Conservation (phyloP, 2,113 vertebrate species). For the Prionailurus bengalensis region DNA sequence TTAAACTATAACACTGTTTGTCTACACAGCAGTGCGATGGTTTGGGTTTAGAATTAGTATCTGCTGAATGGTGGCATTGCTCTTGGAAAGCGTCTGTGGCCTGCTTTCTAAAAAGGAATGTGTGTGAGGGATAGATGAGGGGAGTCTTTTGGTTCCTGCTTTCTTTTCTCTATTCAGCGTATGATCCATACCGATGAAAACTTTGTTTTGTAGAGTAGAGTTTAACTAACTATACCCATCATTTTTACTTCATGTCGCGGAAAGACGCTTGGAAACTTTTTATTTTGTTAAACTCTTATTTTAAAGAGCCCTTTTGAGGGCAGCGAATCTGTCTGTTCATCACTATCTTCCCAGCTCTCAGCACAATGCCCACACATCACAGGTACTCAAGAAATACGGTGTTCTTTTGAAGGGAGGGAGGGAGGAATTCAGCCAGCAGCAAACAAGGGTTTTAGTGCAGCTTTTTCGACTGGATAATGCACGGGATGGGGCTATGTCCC, state of each 20-base stretch:
- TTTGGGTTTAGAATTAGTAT: background rate
- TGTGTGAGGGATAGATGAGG: background rate
- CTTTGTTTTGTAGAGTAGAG: background rate
- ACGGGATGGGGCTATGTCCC: background rate
- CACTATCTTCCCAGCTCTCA: no score
- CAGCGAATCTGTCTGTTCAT: background rate
- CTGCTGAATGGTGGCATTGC: background rate
- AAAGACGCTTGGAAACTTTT: conserved; percentile 4
- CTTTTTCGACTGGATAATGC: background rate
- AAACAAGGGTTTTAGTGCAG: background rate
- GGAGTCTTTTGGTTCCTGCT: background rate
- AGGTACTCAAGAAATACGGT: background rate
- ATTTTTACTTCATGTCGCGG: conserved; percentile 2
- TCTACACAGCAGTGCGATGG: background rate
- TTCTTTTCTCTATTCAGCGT: background rate
- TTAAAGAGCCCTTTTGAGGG: background rate
- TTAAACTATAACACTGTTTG: background rate
- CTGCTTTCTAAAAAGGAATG: background rate
- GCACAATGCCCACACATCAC: background rate
- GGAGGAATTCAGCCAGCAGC: background rate
- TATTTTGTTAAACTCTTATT: background rate
- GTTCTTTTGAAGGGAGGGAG: background rate
- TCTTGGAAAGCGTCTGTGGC: background rate
- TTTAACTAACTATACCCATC: background rate
- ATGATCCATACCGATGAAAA: background rate